These are phyloP conservation scores for Eulemur coronatus DNA, from an alignment of 2,797 vertebrate genomes.

Conservation along the genomic window DNA sequence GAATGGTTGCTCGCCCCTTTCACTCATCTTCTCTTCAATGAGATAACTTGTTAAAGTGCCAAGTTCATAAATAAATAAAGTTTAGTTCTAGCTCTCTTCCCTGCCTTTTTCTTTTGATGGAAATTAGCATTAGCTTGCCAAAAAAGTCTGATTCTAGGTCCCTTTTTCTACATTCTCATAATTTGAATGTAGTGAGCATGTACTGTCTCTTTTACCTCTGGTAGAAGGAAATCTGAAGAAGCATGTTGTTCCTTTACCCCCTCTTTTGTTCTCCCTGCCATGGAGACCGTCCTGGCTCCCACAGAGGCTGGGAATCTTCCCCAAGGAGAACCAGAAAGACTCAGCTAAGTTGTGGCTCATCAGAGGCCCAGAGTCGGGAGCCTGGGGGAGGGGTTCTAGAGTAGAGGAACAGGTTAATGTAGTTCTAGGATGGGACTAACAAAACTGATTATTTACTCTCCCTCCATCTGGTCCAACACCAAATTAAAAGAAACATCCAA, in stretches of 20 bases:
- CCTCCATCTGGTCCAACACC: background rate
- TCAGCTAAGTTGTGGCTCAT: background rate
- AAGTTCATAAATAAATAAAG: background rate
- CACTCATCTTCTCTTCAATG: background rate
- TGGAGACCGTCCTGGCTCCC: background rate
- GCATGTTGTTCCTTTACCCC: background rate
- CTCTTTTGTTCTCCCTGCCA: background rate
- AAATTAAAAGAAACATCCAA: slow-evolving; percentile 36
- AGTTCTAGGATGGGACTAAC: background rate
- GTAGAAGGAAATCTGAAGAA: background rate
- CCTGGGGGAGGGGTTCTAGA: background rate
- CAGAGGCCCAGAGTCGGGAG: background rate
- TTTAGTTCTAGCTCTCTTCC: background rate
- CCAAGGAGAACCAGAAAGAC: background rate
- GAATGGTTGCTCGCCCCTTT: background rate
- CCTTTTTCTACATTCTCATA: background rate
- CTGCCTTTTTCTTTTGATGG: background rate
- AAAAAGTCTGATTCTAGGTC: background rate
- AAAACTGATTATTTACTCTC: background rate
- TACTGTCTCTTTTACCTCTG: background rate
- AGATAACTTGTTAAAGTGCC: background rate
- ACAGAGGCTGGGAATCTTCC: background rate
- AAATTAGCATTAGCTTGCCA: background rate
- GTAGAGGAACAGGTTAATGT: background rate
- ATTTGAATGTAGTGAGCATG: background rate